Evolutionary conservation across 2,888 invertebrate species (phyloP).

Genomic region (Orchesellides sinensis): DNA sequence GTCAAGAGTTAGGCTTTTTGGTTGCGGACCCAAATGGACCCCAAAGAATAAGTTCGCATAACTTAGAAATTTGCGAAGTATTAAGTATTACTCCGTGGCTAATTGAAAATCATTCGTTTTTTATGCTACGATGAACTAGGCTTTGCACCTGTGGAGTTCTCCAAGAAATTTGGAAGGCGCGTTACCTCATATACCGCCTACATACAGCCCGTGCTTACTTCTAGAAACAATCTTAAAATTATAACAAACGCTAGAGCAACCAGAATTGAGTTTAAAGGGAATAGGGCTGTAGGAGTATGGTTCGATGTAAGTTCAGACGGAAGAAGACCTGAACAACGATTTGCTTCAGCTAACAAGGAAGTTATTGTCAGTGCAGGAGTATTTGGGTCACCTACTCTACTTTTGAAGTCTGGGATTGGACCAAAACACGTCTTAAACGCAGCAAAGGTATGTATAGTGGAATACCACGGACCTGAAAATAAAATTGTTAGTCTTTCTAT

Average conservation of each 20-base stretch:
- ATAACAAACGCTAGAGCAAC: conserved; percentile 24
- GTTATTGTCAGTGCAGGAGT: conserved; percentile 32
- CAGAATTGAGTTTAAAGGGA: conserved; percentile 22
- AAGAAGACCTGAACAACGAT: neutral
- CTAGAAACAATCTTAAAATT: conserved; percentile 38
- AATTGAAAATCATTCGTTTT: no score
- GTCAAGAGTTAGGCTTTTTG: conserved; percentile 41
- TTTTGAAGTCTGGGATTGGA: conserved; percentile 44
- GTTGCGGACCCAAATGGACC: conserved; percentile 62
- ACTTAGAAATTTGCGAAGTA: no score
- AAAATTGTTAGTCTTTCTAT: neutral
- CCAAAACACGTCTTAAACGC: conserved; percentile 2
- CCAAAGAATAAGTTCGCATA: conserved; percentile 23
- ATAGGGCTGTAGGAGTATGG: conserved; percentile 8
- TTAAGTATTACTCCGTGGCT: no score
- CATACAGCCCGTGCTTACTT: conserved; percentile 28
- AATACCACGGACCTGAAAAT: neutral
- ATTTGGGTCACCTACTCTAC: neutral
- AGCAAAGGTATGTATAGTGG: neutral
- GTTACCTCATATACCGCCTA: conserved; percentile 54
- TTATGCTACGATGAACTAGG: no score
- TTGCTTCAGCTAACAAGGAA: conserved; percentile 4
- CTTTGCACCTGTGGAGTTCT: conserved; percentile 53
- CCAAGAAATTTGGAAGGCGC: conserved; percentile 38
- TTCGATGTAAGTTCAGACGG: neutral